These are phyloP conservation scores for Hirtodrosophila cameraria DNA, from an alignment of 2,888 invertebrate genomes.

Conservation along the genomic window DNA sequence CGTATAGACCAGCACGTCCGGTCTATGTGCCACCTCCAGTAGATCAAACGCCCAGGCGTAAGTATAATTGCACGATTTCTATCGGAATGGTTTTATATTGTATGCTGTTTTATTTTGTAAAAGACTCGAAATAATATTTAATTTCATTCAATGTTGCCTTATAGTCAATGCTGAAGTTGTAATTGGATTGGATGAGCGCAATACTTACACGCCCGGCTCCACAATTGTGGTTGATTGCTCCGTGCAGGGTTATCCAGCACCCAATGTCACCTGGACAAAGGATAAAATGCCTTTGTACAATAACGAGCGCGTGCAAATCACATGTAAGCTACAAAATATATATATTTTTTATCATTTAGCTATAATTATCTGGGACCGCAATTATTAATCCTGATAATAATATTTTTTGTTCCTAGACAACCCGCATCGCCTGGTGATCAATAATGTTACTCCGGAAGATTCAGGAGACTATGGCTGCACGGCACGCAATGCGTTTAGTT, in stretches of 20 bases:
- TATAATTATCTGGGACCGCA: no score
- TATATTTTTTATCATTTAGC: no score
- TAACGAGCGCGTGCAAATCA: conserved; percentile 87
- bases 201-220: conserved; percentile 87
- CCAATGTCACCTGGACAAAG: conserved; percentile 92
- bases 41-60: conserved; percentile 53
- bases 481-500: conserved; percentile 90
- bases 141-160: background rate
- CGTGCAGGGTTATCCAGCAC: conserved; percentile 91
- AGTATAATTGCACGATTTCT: conserved; percentile 52
- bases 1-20: conserved; percentile 83
- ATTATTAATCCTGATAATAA: no score
- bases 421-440: conserved; percentile 89
- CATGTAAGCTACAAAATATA: no score
- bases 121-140: background rate
- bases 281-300: conserved; percentile 86
- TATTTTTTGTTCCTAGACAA: conserved; percentile 84
- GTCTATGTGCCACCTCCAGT: conserved; percentile 71
- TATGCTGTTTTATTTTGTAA: background rate
- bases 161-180: conserved; percentile 86
- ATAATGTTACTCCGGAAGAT: conserved; percentile 87
- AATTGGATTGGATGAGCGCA: conserved; percentile 85
- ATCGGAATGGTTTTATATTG: conserved; percentile 19
- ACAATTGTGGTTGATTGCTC: conserved; percentile 90
- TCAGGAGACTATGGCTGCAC: conserved; percentile 93